These are phyloP conservation scores for Prosapia bicincta DNA, from an alignment of 2,888 invertebrate species.

Conservation along the genomic window DNA sequence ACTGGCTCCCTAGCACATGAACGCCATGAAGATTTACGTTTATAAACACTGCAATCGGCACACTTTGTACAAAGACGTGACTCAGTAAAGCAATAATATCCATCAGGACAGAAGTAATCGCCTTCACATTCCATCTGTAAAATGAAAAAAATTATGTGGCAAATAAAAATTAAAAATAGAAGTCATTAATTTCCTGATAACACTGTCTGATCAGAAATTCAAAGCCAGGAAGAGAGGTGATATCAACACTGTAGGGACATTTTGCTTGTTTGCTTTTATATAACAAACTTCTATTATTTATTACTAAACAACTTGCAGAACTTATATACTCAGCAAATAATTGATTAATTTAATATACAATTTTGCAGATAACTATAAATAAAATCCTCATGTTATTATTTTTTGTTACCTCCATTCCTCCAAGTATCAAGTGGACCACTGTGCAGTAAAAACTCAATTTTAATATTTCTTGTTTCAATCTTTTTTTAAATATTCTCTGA, in stretches of 20 bases:
- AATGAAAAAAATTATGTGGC: background rate
- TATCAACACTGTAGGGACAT: background rate
- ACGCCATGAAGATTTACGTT: slow-evolving; percentile 22
- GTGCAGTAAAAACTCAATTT: no score
- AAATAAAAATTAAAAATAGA: background rate
- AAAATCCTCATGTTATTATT: no score
- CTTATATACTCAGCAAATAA: no score
- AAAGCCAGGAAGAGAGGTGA: no score
- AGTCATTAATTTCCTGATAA: no score
- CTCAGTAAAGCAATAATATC: slow-evolving; percentile 12
- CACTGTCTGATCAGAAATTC: no score
- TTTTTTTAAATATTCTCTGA: no score
- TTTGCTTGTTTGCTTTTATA: background rate
- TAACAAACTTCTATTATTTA: background rate
- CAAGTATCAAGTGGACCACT: no score
- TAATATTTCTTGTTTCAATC: no score
- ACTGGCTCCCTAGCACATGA: slow-evolving; percentile 13
- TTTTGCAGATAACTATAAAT: no score
- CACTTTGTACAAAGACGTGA: slow-evolving; percentile 16
- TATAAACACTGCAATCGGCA: slow-evolving; percentile 11
- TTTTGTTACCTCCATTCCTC: no score
- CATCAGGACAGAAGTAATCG: slow-evolving; percentile 12
- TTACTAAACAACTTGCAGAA: background rate
- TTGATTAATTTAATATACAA: no score
- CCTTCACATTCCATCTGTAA: slow-evolving; percentile 13